Base-by-base conservation (phyloP, 2,797 vertebrate species). In the Ptychobarbus kaznakovi region DNA sequence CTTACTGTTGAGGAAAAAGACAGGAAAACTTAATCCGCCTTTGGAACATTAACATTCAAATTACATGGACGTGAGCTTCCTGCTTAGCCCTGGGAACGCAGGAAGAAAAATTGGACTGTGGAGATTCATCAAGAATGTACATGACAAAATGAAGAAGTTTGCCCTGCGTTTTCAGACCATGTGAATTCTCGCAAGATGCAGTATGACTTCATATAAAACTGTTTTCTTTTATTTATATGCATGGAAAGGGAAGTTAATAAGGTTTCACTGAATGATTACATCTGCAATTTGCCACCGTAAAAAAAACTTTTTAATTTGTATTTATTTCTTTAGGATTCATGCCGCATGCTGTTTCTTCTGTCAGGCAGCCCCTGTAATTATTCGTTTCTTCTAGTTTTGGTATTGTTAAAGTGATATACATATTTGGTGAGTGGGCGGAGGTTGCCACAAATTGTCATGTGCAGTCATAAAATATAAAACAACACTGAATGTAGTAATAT, bases 31-130 rank as follows among this genome's bases (percentile, higher is more conserved):
- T 85, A 90, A 91, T 91, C 89, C 79, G 58, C 80, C 79, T 88
- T 65, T 46, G 76, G 83, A 88, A 86, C 83, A 89, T 87, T 86
- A 89, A 87, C 81, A 90, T 89, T 90, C 87, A 88, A 87, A 88
- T 86, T 77, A 84, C 80, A 87, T 76, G 58, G 58, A 58, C 13
- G 11, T 66, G 32, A 79, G 82, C 51, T 81, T 82, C 49, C 77
- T 78, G 78, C 83, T 87, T 86, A 89, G 88, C 82, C 82, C 66
- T 46, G 82, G 49, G 82, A 84, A 44, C 6, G 32, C 38, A 58
- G 28, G 42, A 78, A 40, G 77, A 70, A 44, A 72, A 85, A 85
- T 72, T 70, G 65, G 12, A 80, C 76, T 38, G 40, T 32, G 68
- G 49, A 73, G 22, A 85, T 73, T 85, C 68, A 73, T 44, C 11